These are phyloP conservation scores for Corythoichthys intestinalis DNA, from an alignment of 2,113 vertebrate species.

Conservation along the genomic window DNA sequence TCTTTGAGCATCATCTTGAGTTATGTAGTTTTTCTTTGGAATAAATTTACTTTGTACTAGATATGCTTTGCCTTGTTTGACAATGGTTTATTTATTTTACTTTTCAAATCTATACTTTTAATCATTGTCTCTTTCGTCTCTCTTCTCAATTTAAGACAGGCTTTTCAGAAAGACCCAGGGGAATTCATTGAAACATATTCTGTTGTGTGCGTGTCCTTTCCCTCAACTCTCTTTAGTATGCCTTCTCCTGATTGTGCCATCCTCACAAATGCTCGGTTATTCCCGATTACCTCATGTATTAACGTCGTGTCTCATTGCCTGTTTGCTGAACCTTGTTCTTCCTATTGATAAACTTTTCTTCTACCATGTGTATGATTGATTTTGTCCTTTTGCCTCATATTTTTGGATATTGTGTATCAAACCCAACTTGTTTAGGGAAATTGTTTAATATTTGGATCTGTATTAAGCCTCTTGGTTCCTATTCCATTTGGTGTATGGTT, in stretches of 20 bases:
- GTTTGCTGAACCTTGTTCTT: too few relatives aligned
- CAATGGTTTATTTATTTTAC: not conserved
- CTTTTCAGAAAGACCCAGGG: too few relatives aligned
- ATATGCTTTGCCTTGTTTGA: slow-evolving; percentile 24
- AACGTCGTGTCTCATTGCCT: too few relatives aligned
- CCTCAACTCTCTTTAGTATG: not conserved
- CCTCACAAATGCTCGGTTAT: too few relatives aligned
- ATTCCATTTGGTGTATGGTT: slow-evolving; percentile 18
- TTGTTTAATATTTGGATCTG: not conserved
- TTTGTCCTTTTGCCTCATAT: too few relatives aligned
- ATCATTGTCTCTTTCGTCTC: too few relatives aligned
- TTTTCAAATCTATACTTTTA: not conserved
- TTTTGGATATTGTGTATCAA: not conserved
- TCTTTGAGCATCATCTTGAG: slow-evolving; percentile 23
- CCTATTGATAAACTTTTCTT: too few relatives aligned
- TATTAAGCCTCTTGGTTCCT: not conserved
- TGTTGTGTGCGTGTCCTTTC: not conserved
- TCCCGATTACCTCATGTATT: too few relatives aligned
- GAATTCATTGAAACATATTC: too few relatives aligned
- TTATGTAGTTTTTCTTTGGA: slow-evolving; percentile 29
- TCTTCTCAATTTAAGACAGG: too few relatives aligned
- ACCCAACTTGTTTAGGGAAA: not conserved
- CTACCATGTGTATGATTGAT: too few relatives aligned
- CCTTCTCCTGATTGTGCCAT: not conserved
- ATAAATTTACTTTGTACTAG: slow-evolving; percentile 19